Base-by-base conservation (phyloP, 1,140 invertebrate species). In the Agrilus planipennis region DNA sequence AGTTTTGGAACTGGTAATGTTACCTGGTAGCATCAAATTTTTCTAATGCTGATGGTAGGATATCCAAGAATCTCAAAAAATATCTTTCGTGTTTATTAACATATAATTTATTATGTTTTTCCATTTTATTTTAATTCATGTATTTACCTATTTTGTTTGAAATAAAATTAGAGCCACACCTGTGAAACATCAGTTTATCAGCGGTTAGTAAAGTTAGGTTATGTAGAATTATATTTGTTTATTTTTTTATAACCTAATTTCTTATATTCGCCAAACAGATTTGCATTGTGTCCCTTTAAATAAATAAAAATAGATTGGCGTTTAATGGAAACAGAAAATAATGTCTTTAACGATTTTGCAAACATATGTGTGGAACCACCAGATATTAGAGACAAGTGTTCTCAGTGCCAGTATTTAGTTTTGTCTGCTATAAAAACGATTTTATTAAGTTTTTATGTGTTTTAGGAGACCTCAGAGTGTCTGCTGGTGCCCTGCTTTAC, bases 401-500 rank as follows among this genome's bases (percentile, higher is more conserved):
- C 58, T 25, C 67, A 75, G 36, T 86, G 83, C 75, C 69, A 71
- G 83, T 85, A 70, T 69, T 72, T 63, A 21, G 5, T 22, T 4
- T n/a, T 4, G 12, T 20, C 7, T 20, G 12, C 23, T 34, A 45
- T 25, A 38, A 17, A 28, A 42, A 23, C 12, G 12, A 11, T 11
- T 28, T 17, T 18, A 20, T 32, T 31, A 45, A 45, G 34, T 31
- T 39, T 50, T 46, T 34, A 42, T 41, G 37, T 30, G 46, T 66
- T 71, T 45, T 52, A 93, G 89, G 35, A 76, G 90, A 49, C 90
- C 90, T 9, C 54, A 63, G n/a, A 73, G 70, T 28, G 89, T 92
- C 20, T 95, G 90, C 58, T 93, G 87, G 84, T 94, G 90, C 64
- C 69, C 73, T 17, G 84, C 76, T 29, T 62, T 93, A 40, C 86